Conservation (phyloP, 2,113 vertebrate species). For the Ceyx melanurus region DNA sequence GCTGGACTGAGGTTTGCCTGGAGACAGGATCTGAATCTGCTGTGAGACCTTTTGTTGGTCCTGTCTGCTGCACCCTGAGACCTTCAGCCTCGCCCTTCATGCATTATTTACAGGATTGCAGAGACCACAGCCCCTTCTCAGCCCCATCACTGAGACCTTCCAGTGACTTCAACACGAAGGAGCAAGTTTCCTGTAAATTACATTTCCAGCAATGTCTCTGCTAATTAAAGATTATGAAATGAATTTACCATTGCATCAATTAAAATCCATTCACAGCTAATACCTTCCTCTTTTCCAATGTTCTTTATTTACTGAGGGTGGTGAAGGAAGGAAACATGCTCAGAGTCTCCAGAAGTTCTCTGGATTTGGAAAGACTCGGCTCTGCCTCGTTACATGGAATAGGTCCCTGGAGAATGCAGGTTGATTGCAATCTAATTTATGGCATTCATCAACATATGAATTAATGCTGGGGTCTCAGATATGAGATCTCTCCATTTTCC, state of each 20-base stretch:
- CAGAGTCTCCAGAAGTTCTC: constrained; percentile 39
- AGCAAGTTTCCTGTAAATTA: constrained; percentile 26
- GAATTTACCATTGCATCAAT: constrained; percentile 49
- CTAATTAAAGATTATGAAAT: constrained; percentile 59
- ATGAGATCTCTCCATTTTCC: constrained; percentile 31
- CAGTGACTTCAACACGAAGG: background rate
- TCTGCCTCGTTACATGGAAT: constrained; percentile 59
- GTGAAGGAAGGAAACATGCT: background rate
- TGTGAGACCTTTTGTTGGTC: background rate
- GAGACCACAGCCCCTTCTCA: background rate
- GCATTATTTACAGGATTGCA: background rate
- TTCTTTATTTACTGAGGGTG: constrained; percentile 47
- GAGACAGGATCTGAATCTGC: background rate
- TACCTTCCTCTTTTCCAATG: constrained; percentile 35
- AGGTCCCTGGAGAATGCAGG: constrained; percentile 56
- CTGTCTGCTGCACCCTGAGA: background rate
- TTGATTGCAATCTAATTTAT: constrained; percentile 76
- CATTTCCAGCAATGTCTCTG: background rate
- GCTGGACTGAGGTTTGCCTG: background rate
- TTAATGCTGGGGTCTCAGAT: constrained; percentile 60
- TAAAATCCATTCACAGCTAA: constrained; percentile 66
- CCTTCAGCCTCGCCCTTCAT: background rate
- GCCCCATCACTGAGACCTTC: background rate
- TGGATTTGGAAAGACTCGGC: constrained; percentile 40
- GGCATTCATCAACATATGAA: constrained; percentile 74